These are phyloP conservation scores for Excalfactoria chinensis DNA, from an alignment of 2,113 vertebrate genomes.

Conservation along the genomic window DNA sequence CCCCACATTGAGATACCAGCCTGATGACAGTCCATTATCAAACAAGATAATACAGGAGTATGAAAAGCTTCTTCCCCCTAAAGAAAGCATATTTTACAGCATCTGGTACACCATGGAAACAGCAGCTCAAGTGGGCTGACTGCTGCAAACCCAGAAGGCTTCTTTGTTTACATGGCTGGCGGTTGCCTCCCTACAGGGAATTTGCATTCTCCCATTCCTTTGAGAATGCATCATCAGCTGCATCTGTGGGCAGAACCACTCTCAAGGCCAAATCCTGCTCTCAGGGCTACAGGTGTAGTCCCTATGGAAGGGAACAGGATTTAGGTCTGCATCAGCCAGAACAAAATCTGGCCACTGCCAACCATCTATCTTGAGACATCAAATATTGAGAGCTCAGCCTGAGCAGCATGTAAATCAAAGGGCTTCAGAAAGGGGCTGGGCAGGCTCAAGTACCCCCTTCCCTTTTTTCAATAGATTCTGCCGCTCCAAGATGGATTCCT, in stretches of 20 bases:
- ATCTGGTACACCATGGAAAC: conserved; percentile 70
- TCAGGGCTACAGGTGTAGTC: neutral
- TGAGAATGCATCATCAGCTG: neutral
- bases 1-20: neutral
- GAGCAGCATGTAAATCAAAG: neutral
- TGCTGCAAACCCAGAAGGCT: conserved; percentile 61
- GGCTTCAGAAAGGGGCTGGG: neutral
- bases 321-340: neutral
- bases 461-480: neutral
- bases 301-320: neutral
- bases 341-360: neutral
- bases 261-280: neutral
- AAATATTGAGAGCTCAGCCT: neutral
- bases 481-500: neutral
- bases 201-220: conserved; percentile 38
- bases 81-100: conserved; percentile 55
- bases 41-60: conserved; percentile 4
- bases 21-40: conserved; percentile 24
- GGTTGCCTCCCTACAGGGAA: conserved; percentile 14
- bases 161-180: conserved; percentile 52
- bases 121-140: conserved; percentile 64
- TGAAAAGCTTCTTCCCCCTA: conserved; percentile 12
- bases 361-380: neutral
- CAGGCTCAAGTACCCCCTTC: neutral
- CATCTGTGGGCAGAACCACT: neutral